Base-by-base conservation (phyloP, 2,113 vertebrate genomes). In the Malurus cyaneus region DNA sequence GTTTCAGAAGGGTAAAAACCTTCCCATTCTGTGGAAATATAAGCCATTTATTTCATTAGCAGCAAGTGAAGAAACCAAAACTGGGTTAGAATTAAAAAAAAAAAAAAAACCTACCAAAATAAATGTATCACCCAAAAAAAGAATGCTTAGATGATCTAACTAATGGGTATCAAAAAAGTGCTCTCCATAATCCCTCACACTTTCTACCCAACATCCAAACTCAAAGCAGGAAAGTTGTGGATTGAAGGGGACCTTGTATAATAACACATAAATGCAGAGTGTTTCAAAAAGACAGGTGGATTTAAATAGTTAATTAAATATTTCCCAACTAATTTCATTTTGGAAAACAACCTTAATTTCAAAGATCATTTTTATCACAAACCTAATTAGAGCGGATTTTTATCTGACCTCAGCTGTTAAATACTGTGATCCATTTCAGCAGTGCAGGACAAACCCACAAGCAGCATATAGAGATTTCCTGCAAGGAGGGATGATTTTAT, bases 331-430 rank as follows among this genome's bases (percentile, higher is more conserved):
- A 39, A 10, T 29, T 23, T 88, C 65, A 18, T 53, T 95, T 77
- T 64, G 32, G 64, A 80, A 89, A 78, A 25, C 47, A 72, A 52
- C 12, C 42, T 60, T 88, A 39, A 82, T 85, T 92, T 94, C 71
- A 71, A 73, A 86, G 67, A 89, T 36, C 10, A 67, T 90, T 93
- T 88, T 83, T 60, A 90, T 41, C 67, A 60, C 78, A 88, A 67
- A 92, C 31, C 32, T 78, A 80, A 91, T 92, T 70, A 66, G 44
- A 60, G 42, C 8, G 39, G 52, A 86, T 88, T 84, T 95, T 88
- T 83, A 46, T 88, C 92, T 90, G 41, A 3, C 10, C 47, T 88
- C 89, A 88, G 56, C 72, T 80, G 87, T 66, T 93, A 76, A 95
- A 73, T 39, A 39, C 64, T 41, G 54, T 11, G 71, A 77, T 62